phyloP scores from a whole-genome alignment of 1,140 invertebrate genomes.

The Apocrypta bakeri region DNA sequence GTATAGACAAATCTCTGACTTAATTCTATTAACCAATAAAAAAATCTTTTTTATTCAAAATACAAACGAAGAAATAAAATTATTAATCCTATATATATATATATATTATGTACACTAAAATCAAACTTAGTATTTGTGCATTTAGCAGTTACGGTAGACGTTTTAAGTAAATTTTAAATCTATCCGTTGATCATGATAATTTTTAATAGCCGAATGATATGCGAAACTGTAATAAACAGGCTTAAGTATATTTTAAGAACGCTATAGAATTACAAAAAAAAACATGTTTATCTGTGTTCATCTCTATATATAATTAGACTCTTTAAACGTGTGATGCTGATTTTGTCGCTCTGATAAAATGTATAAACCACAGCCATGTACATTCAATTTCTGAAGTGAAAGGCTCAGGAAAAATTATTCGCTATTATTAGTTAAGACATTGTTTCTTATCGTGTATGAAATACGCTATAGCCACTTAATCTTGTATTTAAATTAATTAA shows the following conservation, averaged over 20 bases:
- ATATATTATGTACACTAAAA: too few relatives aligned
- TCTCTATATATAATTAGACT: not conserved
- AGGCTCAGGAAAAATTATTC: not conserved
- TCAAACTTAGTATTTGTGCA: too few relatives aligned
- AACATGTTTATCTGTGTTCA: not conserved
- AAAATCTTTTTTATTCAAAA: too few relatives aligned
- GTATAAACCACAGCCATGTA: too few relatives aligned
- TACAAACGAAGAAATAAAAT: too few relatives aligned
- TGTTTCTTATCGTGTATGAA: not conserved
- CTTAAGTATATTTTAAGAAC: not conserved
- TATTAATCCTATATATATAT: too few relatives aligned
- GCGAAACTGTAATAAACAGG: too few relatives aligned
- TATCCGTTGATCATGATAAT: not conserved
- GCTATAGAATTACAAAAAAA: not conserved
- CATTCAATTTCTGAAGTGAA: not conserved
- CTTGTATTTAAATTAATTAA: not conserved
- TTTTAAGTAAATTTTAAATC: not conserved
- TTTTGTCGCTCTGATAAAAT: not conserved
- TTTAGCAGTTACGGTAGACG: too few relatives aligned
- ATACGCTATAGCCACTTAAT: not conserved
- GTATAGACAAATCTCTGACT: too few relatives aligned
- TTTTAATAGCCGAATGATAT: not conserved
- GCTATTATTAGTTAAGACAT: not conserved
- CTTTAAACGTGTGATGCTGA: not conserved
- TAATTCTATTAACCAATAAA: too few relatives aligned